Percentiles rank a stretch among this genome's conserved stretches.
phyloP scores from a whole-genome alignment of 2,113 vertebrate species.

The Podarcis cretensis region DNA sequence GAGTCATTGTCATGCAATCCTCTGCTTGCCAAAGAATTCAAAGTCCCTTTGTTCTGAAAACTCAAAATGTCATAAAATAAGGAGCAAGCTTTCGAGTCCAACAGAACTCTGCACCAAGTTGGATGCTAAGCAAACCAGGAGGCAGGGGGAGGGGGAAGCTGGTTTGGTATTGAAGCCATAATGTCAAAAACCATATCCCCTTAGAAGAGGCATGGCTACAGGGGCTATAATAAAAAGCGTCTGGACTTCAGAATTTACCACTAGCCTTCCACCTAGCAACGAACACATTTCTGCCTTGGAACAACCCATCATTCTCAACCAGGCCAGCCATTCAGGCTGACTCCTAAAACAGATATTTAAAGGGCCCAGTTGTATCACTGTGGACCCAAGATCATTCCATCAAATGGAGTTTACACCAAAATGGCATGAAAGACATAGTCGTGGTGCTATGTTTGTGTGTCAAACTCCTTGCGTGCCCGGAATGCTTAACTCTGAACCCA shows the following conservation, averaged over 20 bases:
- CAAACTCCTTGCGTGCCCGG: neutral
- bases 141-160: too few species aligned
- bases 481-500: neutral
- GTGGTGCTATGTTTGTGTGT: neutral
- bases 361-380: too few species aligned
- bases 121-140: too few species aligned
- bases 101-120: too few species aligned
- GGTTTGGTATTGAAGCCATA: too few species aligned
- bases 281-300: constrained; percentile 65
- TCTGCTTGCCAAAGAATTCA: too few species aligned
- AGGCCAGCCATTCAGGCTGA: constrained; percentile 33
- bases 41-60: too few species aligned
- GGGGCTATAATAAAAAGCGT: too few species aligned
- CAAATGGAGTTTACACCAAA: neutral
- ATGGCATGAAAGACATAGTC: neutral
- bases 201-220: neutral
- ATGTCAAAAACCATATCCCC: neutral
- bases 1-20: too few species aligned
- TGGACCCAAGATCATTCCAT: neutral
- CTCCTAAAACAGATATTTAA: constrained; percentile 5
- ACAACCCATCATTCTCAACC: constrained; percentile 56
- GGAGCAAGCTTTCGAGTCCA: too few species aligned
- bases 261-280: constrained; percentile 39
- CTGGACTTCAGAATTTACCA: too few species aligned
- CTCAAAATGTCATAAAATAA: too few species aligned